Evolutionary conservation across 1,140 invertebrate species (phyloP).

Genomic region (Drosophila grimshawi): DNA sequence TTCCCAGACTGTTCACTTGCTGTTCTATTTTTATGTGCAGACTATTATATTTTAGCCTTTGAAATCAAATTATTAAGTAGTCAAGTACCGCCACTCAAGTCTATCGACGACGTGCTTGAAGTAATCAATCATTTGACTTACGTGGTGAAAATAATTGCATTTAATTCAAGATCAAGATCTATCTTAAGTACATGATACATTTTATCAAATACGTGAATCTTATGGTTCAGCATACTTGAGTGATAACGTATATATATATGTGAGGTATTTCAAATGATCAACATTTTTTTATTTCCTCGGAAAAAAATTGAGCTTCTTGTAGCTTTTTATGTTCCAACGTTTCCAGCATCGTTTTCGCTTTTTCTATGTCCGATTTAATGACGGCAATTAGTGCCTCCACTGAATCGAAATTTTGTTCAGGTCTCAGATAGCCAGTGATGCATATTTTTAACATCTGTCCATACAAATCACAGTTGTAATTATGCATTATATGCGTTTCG

Average conservation of each 20-base stretch:
- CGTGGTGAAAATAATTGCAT: conserved; percentile 50
- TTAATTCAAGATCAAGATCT: conserved; percentile 41
- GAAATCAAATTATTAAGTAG: neutral
- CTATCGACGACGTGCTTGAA: neutral
- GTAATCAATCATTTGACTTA: conserved; percentile 35
- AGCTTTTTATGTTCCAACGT: conserved; percentile 43
- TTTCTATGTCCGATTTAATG: conserved; percentile 91
- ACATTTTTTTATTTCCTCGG: conserved; percentile 15
- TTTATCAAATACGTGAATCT: conserved; percentile 48
- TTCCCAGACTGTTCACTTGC: too few relatives aligned
- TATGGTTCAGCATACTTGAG: conserved; percentile 15
- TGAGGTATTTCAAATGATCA: neutral
- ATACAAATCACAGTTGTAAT: conserved; percentile 95
- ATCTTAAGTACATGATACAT: conserved; percentile 62
- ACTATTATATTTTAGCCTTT: neutral
- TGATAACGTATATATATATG: conserved; percentile 20
- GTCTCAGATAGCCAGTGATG: conserved; percentile 92
- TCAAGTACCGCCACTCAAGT: conserved; percentile 9
- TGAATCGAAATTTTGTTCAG: conserved; percentile 92
- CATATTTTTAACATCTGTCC: conserved; percentile 91
- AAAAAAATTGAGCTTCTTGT: conserved; percentile 62
- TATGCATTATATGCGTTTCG: conserved; percentile 96
- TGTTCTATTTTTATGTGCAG: neutral
- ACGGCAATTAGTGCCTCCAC: conserved; percentile 90
- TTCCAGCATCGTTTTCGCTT: conserved; percentile 85